These are phyloP conservation scores for Creontiades dilutus DNA, from an alignment of 2,888 invertebrate genomes.

Conservation along the genomic window DNA sequence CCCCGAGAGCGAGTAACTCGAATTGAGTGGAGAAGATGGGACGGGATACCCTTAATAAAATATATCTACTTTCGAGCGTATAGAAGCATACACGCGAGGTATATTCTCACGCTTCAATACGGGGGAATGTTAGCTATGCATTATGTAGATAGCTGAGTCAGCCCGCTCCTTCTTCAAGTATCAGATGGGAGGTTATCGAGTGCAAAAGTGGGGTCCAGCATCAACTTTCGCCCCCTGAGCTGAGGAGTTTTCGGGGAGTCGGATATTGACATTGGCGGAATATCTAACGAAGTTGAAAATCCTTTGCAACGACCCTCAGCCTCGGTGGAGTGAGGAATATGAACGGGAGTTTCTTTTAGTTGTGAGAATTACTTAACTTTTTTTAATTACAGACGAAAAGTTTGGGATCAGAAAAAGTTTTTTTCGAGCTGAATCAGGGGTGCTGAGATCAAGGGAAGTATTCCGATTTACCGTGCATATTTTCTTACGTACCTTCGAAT, in stretches of 20 bases:
- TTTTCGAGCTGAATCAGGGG: too few relatives aligned
- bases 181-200: constrained; percentile 22
- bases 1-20: not conserved
- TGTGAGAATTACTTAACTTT: constrained; percentile 8
- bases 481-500: too few relatives aligned
- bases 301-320: constrained; percentile 5
- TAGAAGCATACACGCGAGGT: not conserved
- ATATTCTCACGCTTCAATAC: constrained; percentile 14
- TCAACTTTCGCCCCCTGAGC: constrained; percentile 38
- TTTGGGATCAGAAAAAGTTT: not conserved
- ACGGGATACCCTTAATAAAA: not conserved
- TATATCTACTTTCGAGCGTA: not conserved
- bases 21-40: not conserved
- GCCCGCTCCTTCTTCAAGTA: not conserved
- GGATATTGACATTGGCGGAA: constrained; percentile 29
- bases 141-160: constrained; percentile 23
- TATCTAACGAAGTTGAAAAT: not conserved
- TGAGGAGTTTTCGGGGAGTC: not conserved
- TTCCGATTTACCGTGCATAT: too few relatives aligned
- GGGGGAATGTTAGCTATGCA: constrained; percentile 28
- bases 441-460: too few relatives aligned
- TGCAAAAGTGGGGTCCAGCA: constrained; percentile 22
- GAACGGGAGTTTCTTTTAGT: not conserved
- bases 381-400: not conserved
- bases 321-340: not conserved